Base-by-base conservation (phyloP, 2,797 vertebrate genomes). In the Siniperca undulata region DNA sequence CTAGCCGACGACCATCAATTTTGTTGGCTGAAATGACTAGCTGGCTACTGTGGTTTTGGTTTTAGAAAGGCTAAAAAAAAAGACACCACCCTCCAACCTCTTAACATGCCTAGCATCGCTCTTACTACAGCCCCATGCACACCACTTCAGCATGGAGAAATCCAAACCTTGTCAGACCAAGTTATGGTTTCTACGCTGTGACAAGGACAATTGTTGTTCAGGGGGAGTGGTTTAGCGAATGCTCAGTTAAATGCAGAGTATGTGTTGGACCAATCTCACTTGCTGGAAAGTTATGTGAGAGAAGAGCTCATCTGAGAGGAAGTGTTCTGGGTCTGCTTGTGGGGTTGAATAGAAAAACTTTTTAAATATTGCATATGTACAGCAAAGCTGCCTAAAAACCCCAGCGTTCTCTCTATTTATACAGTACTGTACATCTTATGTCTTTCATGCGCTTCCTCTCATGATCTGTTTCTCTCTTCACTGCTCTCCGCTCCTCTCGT, bases 381-480 rank as follows among this genome's bases (percentile, higher is more conserved):
- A 66, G 36, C 7, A 27, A 64, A 56, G 48, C 56, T 52, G 67
- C 50, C 30, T 22, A 38, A 73, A 86, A 84, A 50, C 30, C 40
- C 75, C 40, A 44, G 48, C 11, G 0, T 50, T 36, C 59, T 69
- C 36, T 61, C 13, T 76, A 38, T 78, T 70, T 14, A 53, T 69
- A 36, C 36, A 36, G 36, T 60, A 38, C 30, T 30, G 30, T 30
- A 30, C 30, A 30, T 83, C 13, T 61, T 20, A 9, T 83, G 56
- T 82, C 74, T 85, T 80, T 82, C 46, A 62, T 75, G 69, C 62
- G 64, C 27, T 27, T 84, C 52, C 66, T 55, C 12, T 59, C 60
- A 36, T 86, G 30, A 67, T 30, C 16, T n/a, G 16, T 67, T 30
- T 36, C 74, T 69, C 34, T 50, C 52, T 53, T 17, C n/a, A 8